Conservation (phyloP, 1,140 invertebrate genomes). For the Danaus melanippus region DNA sequence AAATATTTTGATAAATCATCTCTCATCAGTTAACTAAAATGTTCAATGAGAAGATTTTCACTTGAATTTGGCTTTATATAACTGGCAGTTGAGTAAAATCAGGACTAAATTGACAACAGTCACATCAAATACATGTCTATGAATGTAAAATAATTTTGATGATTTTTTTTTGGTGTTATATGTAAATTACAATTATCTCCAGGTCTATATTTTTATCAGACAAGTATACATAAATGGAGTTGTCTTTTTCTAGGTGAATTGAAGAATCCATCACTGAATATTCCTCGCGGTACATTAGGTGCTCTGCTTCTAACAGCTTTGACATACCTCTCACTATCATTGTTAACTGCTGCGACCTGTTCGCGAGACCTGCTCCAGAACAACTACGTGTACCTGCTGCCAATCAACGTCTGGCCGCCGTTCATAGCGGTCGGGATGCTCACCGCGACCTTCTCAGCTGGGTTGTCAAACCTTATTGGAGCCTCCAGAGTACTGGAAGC, state of each 20-base stretch:
- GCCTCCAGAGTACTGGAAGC: conserved; percentile 96
- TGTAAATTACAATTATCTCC: neutral
- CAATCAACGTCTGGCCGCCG: conserved; percentile 92
- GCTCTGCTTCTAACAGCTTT: conserved; percentile 93
- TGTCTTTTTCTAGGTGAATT: conserved; percentile 81
- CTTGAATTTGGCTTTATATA: no score
- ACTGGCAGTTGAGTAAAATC: no score
- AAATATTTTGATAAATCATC: no score
- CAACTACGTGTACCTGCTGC: conserved; percentile 95
- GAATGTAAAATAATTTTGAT: no score
- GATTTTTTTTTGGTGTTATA: no score
- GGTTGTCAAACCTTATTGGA: conserved; percentile 96
- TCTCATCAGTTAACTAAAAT: no score
- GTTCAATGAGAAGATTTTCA: no score
- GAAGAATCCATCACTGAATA: conserved; percentile 92
- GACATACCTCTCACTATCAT: conserved; percentile 89
- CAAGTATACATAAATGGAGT: conserved; percentile 1
- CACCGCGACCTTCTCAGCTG: conserved; percentile 96
- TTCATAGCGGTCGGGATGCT: conserved; percentile 92
- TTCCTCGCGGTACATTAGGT: conserved; percentile 93
- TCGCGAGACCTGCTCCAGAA: conserved; percentile 86
- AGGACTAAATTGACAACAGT: no score
- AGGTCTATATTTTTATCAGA: no score
- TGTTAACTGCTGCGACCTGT: conserved; percentile 91
- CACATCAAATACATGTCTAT: no score